Base-by-base conservation (phyloP, 1,140 invertebrate species). In the Melipona quadrifasciata region DNA sequence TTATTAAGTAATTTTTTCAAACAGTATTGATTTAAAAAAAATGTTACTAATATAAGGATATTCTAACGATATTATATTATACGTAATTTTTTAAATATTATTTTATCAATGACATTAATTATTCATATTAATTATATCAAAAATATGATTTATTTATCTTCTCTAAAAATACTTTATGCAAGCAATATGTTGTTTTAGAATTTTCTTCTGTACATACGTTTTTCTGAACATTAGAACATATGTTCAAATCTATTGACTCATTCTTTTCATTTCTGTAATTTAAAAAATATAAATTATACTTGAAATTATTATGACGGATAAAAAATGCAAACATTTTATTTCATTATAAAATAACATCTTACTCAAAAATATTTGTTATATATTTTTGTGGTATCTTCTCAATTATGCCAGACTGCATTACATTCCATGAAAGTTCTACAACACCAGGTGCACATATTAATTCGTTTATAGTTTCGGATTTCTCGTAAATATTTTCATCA, bases 341-440 rank as follows among this genome's bases (percentile, higher is more conserved):
- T 19, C 17, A 24, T 24, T 4, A 12, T 39, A 47, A 76, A 61
- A 39, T 39, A 27, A 8, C 24, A 76, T 39, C 19, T 77, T 77
- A 77, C 75, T 51, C 39, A 27, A 65, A 65, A 14, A 72, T 27
- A 27, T 51, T n/a, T 3, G 55, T 80, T 24, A n/a, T 61, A 21
- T 71, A 70, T 72, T 80, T 70, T 8, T 80, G 24, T 24, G 67
- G 70, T 80, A 51, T 72, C 27, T 58, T 80, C 19, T 70, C 51
- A 27, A 61, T n/a, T 10, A 16, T 57, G n/a, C 67, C 67, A 61
- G 27, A 80, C 16, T 72, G 79, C 53, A 72, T 21, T 51, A 65
- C 16, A 27, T 51, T 17, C 75, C 75, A 78, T 4, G 75, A 78
- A 51, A 78, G 61, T 2, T 78, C 58, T 16, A 34, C 1, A 14